phyloP scores from a whole-genome alignment of 2,113 vertebrate species.

The Ailurus styani region DNA sequence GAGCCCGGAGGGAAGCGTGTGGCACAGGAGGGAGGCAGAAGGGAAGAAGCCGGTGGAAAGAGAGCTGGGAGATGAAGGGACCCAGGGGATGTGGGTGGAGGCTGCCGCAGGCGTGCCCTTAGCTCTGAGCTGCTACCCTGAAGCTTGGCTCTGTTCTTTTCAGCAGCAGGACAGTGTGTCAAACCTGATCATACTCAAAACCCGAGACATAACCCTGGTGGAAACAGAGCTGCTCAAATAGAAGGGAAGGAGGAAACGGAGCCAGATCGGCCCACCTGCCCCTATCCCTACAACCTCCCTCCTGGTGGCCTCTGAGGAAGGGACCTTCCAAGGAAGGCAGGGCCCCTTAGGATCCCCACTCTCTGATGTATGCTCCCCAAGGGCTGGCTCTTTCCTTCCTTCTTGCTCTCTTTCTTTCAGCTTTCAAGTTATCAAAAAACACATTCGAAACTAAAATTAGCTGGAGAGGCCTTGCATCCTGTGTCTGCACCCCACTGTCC shows the following conservation, averaged over 20 bases:
- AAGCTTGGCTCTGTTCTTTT: background rate
- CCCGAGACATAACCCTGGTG: background rate
- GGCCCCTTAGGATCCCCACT: background rate
- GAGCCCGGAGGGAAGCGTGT: background rate
- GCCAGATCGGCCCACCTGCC: background rate
- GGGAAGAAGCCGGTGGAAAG: background rate
- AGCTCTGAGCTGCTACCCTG: background rate
- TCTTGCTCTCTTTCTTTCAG: background rate
- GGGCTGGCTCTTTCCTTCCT: background rate
- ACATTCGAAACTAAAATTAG: background rate
- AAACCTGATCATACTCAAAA: background rate
- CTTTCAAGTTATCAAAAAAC: background rate
- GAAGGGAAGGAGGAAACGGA: background rate
- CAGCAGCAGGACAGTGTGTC: background rate
- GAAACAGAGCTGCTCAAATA: background rate
- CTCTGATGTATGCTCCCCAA: background rate
- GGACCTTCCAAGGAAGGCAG: background rate
- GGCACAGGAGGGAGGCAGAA: background rate
- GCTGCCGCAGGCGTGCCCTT: fast-evolving
- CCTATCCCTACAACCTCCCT: background rate
- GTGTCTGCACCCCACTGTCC: background rate
- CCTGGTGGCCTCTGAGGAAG: background rate
- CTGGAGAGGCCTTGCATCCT: background rate
- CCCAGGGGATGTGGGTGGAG: fast-evolving
- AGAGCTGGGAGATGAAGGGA: background rate